Conservation (phyloP, 2,797 vertebrate species). For the Characodon lateralis region DNA sequence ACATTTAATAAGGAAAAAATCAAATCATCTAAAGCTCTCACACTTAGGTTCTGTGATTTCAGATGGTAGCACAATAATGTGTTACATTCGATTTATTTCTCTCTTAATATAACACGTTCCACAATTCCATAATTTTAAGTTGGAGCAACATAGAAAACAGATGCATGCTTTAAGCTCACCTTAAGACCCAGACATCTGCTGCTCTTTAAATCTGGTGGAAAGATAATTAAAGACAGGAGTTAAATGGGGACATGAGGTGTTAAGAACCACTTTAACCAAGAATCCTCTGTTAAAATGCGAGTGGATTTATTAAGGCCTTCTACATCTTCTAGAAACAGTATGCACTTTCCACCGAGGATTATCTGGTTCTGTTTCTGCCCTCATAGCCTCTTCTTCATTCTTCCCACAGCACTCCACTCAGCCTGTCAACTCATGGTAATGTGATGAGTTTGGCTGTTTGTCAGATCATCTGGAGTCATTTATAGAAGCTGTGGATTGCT, state of each 20-base stretch:
- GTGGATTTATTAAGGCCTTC: background rate
- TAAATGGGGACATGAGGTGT: constrained; percentile 23
- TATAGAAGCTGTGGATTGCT: constrained; percentile 65
- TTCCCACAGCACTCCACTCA: constrained; percentile 17
- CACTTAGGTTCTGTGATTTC: background rate
- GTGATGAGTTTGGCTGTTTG: constrained; percentile 67
- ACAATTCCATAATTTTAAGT: background rate
- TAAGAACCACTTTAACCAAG: constrained; percentile 23
- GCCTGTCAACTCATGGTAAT: constrained; percentile 75
- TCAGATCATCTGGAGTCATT: constrained; percentile 72
- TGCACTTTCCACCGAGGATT: constrained; percentile 32
- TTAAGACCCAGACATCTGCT: constrained; percentile 54
- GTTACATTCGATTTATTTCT: background rate
- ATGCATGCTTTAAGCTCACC: constrained; percentile 22
- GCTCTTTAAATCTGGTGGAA: constrained; percentile 50
- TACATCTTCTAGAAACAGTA: background rate
- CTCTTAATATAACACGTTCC: background rate
- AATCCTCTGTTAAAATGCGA: constrained; percentile 14
- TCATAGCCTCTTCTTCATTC: constrained; percentile 46
- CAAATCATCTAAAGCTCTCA: background rate
- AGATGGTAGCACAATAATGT: background rate
- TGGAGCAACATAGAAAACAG: background rate
- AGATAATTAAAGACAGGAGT: constrained; percentile 33
- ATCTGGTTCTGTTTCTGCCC: constrained; percentile 47
- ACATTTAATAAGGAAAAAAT: constrained; percentile 24